These are phyloP conservation scores for Conopomorpha cramerella DNA, from an alignment of 1,140 invertebrate species.

Conservation along the genomic window DNA sequence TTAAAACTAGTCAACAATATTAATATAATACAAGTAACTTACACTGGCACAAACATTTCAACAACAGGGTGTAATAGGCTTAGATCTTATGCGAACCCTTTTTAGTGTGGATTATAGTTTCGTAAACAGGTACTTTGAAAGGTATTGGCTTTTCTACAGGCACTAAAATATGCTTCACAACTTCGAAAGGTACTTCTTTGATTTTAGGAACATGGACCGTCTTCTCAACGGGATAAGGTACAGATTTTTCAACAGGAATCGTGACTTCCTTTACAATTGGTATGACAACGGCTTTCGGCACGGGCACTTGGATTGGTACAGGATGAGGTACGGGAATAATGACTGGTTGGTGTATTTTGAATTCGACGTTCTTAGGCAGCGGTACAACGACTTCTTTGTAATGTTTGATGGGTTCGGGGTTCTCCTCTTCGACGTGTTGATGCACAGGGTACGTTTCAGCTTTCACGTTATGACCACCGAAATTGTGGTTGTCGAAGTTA, in stretches of 20 bases:
- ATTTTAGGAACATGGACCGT: slow-evolving; percentile 73
- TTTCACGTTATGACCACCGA: slow-evolving; percentile 22
- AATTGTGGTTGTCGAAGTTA: slow-evolving; percentile 21
- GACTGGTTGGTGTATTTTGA: slow-evolving; percentile 71
- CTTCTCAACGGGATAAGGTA: slow-evolving; percentile 75
- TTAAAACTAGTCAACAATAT: slow-evolving; percentile 1
- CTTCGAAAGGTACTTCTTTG: slow-evolving; percentile 71
- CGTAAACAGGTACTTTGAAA: slow-evolving; percentile 74
- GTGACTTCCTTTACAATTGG: slow-evolving; percentile 73
- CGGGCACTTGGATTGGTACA: slow-evolving; percentile 74
- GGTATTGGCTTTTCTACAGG: slow-evolving; percentile 75
- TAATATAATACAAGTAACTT: slow-evolving; percentile 1
- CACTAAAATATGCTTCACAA: slow-evolving; percentile 73
- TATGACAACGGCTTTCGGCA: slow-evolving; percentile 71
- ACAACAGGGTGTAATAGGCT: slow-evolving; percentile 9
- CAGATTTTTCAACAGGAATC: slow-evolving; percentile 73
- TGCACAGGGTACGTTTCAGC: slow-evolving; percentile 62
- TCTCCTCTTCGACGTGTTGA: slow-evolving; percentile 71
- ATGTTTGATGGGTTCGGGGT: slow-evolving; percentile 70
- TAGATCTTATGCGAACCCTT: slow-evolving; percentile 56
- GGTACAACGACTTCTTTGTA: slow-evolving; percentile 73
- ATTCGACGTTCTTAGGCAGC: slow-evolving; percentile 68
- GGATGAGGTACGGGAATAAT: slow-evolving; percentile 72
- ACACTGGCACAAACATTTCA: slow-evolving; percentile 6
- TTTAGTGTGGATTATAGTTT: slow-evolving; percentile 68